Evolutionary conservation across 2,888 invertebrate genomes (phyloP), one percentile per base, ranked within the genome.

Genomic region (Leptinotarsa rubiginosa): DNA sequence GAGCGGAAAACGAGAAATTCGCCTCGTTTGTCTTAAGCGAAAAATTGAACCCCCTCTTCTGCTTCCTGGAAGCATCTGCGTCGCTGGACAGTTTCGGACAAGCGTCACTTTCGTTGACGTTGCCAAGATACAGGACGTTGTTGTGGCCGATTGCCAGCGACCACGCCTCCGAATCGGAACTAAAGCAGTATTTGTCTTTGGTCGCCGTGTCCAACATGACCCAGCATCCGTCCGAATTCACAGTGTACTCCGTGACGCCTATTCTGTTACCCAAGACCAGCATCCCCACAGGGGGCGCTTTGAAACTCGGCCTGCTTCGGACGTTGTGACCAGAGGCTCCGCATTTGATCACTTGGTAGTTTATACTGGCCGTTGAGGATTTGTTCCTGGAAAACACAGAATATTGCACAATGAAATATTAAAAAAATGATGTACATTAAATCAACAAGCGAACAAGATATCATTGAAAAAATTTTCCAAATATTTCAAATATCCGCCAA

Each of bases 251-350:
- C 65, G 91, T 89, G 65, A 92, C 91, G 59, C 89, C 90, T 72
- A 94, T 89, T 70, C 90, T 88, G 84, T 93, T 92, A 31, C 93
- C 93, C 76, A 93, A 88, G 2, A 91, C 91, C 31, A 94, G 87
- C 87, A 87, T 87, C 18, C 94, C 94, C 50, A 94, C 91, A 15
- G 93, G 91, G 4, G 92, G 90, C 3, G 93, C 92, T 85, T 92
- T 92, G 68, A 94, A 87, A 82, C 90, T 92, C 5, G 94, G 93
- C 75, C 90, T 88, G 76, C 91, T 91, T 65, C 94, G 89, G 65
- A 94, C 92, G 84, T 94, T 94, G 86, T 94, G 94, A 0, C 94
- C 94, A 22, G 93, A 93, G 49, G 93, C 92, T 1, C 94, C 94
- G 86, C 94, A 94, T 83, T 93, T 93, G 7, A 93, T 91, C 18